Percentiles rank a stretch among this genome's conserved stretches.
These are phyloP conservation scores for Hepsetus odoe DNA, from an alignment of 2,113 vertebrate species.

Conservation along the genomic window DNA sequence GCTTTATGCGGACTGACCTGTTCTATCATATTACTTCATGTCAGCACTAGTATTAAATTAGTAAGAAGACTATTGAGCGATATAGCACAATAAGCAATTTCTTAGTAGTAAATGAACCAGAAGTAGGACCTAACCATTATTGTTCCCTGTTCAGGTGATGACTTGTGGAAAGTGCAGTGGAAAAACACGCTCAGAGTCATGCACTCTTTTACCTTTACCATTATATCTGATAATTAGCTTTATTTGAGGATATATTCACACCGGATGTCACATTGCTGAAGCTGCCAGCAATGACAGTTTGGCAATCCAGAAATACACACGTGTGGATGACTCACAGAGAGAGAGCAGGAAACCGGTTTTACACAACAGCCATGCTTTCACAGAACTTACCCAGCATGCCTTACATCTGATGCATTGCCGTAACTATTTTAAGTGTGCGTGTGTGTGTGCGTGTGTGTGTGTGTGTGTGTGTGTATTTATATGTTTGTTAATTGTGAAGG, in stretches of 20 bases:
- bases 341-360: slow-evolving; percentile 7
- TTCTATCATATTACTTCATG: no score
- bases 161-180: not conserved
- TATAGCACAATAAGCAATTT: no score
- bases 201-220: not conserved
- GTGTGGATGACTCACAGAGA: slow-evolving; percentile 21
- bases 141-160: not conserved
- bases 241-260: slow-evolving; percentile 20
- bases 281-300: slow-evolving; percentile 15
- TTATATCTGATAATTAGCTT: not conserved
- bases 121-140: not conserved
- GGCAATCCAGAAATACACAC: slow-evolving; percentile 27
- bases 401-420: not conserved
- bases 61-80: no score
- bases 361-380: slow-evolving; percentile 16
- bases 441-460: not conserved
- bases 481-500: no score
- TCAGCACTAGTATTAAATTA: no score
- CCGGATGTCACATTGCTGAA: slow-evolving; percentile 5
- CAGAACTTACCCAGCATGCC: slow-evolving; percentile 31
- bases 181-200: not conserved
- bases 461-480: not conserved
- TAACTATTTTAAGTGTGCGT: not conserved
- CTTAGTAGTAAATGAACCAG: not conserved
- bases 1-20: no score